A percentile compares a stretch with the other conserved stretches of the same genome.
Conservation (phyloP, 1,140 invertebrate species). For the Agrypnia vestita region DNA sequence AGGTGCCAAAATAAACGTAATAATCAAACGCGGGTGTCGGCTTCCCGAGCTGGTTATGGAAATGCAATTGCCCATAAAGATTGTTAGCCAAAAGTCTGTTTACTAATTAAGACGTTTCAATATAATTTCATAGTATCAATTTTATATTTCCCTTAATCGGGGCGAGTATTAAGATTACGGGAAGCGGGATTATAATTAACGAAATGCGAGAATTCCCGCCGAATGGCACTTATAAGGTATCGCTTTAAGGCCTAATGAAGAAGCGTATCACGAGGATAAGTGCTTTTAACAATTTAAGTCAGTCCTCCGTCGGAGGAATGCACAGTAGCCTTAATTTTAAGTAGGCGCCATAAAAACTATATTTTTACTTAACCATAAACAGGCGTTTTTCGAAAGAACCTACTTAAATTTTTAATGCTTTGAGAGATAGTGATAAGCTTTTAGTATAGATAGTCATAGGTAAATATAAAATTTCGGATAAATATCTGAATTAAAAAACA, state of each 20-base stretch:
- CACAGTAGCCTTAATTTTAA: conserved; percentile 19
- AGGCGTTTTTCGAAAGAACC: not conserved
- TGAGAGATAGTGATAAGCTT: no score
- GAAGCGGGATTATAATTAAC: conserved; percentile 9
- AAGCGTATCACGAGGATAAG: not conserved
- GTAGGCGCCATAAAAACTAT: not conserved
- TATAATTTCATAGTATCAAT: conserved; percentile 10
- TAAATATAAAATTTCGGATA: no score
- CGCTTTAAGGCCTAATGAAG: conserved; percentile 2
- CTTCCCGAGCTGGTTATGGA: conserved; percentile 1
- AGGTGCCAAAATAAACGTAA: not conserved
- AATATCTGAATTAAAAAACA: no score
- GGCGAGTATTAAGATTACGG: conserved; percentile 16
- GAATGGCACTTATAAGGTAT: conserved; percentile 21
- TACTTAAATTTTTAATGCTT: not conserved
- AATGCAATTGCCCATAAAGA: not conserved
- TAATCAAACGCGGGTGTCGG: not conserved
- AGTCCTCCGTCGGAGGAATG: not conserved
- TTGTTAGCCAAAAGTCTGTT: not conserved
- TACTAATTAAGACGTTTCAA: conserved; percentile 19
- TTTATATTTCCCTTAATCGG: conserved; percentile 14
- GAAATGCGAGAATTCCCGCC: conserved; percentile 7
- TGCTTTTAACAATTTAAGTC: conserved; percentile 22
- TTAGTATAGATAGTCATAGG: no score
- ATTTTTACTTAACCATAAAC: not conserved